A percentile compares a stretch with the other conserved stretches of the same genome.
Evolutionary conservation across 2,888 invertebrate species (phyloP).

Genomic region (Troides oblongomaculatus): DNA sequence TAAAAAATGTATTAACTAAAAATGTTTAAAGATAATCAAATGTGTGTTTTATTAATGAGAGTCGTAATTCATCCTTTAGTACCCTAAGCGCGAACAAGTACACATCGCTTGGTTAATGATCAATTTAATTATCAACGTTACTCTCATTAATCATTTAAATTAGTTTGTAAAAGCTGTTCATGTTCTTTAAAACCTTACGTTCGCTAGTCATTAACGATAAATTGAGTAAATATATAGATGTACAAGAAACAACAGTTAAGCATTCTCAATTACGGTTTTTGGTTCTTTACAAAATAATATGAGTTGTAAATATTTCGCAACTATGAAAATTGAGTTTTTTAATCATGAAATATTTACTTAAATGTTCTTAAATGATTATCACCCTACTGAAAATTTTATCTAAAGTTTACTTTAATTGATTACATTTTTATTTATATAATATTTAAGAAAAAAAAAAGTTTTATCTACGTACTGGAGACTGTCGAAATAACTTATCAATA

Average conservation of each 20-base stretch:
- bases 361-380: too few relatives aligned
- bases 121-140: conserved; percentile 4
- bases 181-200: neutral
- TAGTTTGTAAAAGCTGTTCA: neutral
- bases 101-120: conserved; percentile 3
- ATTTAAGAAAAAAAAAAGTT: too few relatives aligned
- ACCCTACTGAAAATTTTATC: too few relatives aligned
- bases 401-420: too few relatives aligned
- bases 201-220: neutral
- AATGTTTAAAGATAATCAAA: neutral
- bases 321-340: too few relatives aligned
- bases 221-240: neutral
- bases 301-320: too few relatives aligned
- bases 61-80: conserved; percentile 27
- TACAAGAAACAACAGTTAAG: neutral
- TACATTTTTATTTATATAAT: too few relatives aligned
- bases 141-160: neutral
- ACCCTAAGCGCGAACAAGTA: conserved; percentile 14
- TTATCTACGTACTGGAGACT: too few relatives aligned
- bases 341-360: too few relatives aligned
- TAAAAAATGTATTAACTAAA: neutral
- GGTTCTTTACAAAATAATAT: too few relatives aligned
- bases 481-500: too few relatives aligned
- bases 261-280: neutral
- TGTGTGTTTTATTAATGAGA: conserved; percentile 30